These are phyloP conservation scores for Cryptotermes secundus DNA, from an alignment of 1,140 invertebrate species.

Conservation along the genomic window DNA sequence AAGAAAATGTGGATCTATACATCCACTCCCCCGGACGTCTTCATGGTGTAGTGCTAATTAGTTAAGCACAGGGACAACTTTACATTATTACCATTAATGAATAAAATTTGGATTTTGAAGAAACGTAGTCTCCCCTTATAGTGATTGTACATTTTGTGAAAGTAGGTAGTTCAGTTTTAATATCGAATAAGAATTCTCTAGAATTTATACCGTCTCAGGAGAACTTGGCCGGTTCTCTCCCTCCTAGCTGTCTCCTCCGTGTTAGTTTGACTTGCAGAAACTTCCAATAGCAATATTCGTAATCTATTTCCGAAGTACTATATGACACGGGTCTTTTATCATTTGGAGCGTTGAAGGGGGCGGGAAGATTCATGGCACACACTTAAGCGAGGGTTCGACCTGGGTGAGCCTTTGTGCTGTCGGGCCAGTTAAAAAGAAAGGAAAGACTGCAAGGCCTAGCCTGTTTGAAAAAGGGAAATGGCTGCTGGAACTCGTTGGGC, in stretches of 20 bases:
- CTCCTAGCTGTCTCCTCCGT: not conserved
- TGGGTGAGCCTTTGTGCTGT: not conserved
- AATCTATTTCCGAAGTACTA: not conserved
- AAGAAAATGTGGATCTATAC: too few relatives aligned
- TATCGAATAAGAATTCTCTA: not conserved
- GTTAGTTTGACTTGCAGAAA: not conserved
- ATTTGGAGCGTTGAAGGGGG: not conserved
- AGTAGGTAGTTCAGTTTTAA: not conserved
- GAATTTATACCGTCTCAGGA: not conserved
- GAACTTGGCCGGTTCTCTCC: not conserved
- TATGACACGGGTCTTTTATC: not conserved
- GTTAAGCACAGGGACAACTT: too few relatives aligned
- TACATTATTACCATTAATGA: too few relatives aligned
- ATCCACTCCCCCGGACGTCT: too few relatives aligned
- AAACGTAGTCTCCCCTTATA: not conserved
- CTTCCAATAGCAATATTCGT: constrained; percentile 3
- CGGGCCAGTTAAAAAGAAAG: not conserved
- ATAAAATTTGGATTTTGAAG: too few relatives aligned
- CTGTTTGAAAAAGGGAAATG: not conserved
- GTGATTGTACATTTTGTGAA: not conserved
- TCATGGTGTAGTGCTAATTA: too few relatives aligned
- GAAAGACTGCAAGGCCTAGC: not conserved
- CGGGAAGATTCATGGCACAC: constrained; percentile 4
- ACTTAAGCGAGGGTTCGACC: not conserved
- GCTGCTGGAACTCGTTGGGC: not conserved